Evolutionary conservation across 2,888 invertebrate species (phyloP), one percentile per base, ranked within the genome.

Genomic region (Drosophila hamatofila): DNA sequence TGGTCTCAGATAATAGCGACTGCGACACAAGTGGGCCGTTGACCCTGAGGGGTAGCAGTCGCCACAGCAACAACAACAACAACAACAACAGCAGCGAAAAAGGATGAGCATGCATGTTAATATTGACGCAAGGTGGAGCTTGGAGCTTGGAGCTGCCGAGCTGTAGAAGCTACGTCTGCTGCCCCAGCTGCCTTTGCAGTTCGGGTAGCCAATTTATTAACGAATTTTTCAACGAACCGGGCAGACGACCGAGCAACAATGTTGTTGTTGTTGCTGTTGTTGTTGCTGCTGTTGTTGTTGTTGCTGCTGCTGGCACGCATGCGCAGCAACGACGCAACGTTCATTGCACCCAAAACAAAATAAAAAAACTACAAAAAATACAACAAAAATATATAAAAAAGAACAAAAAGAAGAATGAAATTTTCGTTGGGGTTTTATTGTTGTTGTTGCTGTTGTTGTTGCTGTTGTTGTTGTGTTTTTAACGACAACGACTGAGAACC

Each of bases 21-120:
- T 30, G 30, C 78, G 77, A 76, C 61, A 63, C 72, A 68, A 81
- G 69, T 74, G 88, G 83, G 84, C 55, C 87, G 84, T 83, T 83
- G 83, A 83, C 87, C 88, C 88, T 81, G 81, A 73, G 73, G 78
- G 81, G 81, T 81, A 65, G 81, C 75, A 57, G 41, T 23, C n/a
- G 23, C 30, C 2, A 12, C 44, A 44, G 27, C 44, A 66, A 18
- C 59, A 54, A 35, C 61, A 54, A 49, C 66, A 59, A 51, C 49
- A 42, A 18, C 71, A 44, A 12, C 33, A 33, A 11, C 33, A 33
- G 12, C 23, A 21, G 23, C 27, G n/a, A 59, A 61, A 74, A 85
- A 85, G 82, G 88, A 82, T 88, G 82, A 85, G 82, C 82, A 82
- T 82, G 80, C 82, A 82, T 82, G 85, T 82, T 86, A 83, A 85